Evolutionary conservation across 2,797 vertebrate species (phyloP), one percentile per base, ranked within the genome.

Genomic region (Muscicapa comitata): DNA sequence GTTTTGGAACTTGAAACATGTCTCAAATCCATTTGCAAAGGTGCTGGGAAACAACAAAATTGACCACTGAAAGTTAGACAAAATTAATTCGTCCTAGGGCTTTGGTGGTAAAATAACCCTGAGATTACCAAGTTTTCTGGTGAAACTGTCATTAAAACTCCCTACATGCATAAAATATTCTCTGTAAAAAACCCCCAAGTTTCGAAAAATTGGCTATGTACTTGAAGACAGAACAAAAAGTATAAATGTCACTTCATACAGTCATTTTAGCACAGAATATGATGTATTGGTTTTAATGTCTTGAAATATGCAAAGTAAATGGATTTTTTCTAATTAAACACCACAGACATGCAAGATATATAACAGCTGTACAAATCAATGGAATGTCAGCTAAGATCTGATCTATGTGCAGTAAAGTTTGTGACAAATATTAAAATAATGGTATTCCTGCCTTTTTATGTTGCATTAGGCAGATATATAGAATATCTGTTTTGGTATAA

Each of bases 31-130:
- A 87, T 76, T 94, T 90, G 79, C 12, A 81, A 96, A 96, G 71
- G 31, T 29, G 19, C n/a, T 63, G 57, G 19, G n/a, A 94, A 88
- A 48, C 45, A 96, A 83, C 29, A 86, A 93, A 79, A 93, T 29
- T 51, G 79, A 67, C 63, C 77, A 91, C 78, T 92, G 65, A 86
- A 95, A 97, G 68, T 93, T 81, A 93, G 90, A 96, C 72, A 86
- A 95, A 96, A 97, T 96, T 94, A 96, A 96, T 95, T 95, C 86
- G 57, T 93, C 91, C 73, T 80, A 62, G 83, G 85, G 63, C 58
- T 92, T 96, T 88, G 43, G 87, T 80, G 65, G 72, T 67, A 90
- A 88, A 95, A 88, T 78, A 95, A 96, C 78, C 76, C 73, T 74
- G 92, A 93, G 71, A 92, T 59, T 79, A 92, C 35, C 2, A 23